Conservation (phyloP, 2,113 vertebrate genomes). For the Halcyon senegalensis region DNA sequence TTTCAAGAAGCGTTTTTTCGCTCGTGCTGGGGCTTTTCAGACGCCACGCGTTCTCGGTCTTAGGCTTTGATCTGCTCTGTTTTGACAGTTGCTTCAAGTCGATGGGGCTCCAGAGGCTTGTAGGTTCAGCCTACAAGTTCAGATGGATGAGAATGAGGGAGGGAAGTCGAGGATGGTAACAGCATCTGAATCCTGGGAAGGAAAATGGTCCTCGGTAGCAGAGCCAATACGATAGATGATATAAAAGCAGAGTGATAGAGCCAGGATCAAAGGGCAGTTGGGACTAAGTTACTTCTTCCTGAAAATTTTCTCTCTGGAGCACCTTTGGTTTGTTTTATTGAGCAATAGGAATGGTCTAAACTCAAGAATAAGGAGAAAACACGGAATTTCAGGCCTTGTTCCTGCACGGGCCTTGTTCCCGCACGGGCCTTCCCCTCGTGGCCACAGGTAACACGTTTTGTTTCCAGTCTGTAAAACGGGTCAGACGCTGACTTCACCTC, state of each 20-base stretch:
- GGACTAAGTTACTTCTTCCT: background rate
- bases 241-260: background rate
- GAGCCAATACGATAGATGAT: background rate
- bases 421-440: background rate
- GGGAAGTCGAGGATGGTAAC: background rate
- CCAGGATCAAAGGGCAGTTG: background rate
- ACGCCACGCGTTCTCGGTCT: rapidly evolving
- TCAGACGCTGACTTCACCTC: background rate
- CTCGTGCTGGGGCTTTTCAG: background rate
- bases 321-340: background rate
- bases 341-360: background rate
- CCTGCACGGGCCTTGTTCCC: background rate
- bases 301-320: background rate
- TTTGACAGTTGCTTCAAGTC: background rate
- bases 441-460: background rate
- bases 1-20: background rate
- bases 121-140: background rate
- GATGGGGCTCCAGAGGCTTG: background rate
- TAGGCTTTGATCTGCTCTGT: background rate
- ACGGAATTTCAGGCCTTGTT: background rate
- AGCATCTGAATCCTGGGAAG: background rate
- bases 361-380: background rate
- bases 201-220: background rate
- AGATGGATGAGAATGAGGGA: background rate
- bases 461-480: background rate